A percentile compares a stretch with the other conserved stretches of the same genome.
These are phyloP conservation scores for Whitmania pigra DNA, from an alignment of 1,140 invertebrate genomes.

Conservation along the genomic window DNA sequence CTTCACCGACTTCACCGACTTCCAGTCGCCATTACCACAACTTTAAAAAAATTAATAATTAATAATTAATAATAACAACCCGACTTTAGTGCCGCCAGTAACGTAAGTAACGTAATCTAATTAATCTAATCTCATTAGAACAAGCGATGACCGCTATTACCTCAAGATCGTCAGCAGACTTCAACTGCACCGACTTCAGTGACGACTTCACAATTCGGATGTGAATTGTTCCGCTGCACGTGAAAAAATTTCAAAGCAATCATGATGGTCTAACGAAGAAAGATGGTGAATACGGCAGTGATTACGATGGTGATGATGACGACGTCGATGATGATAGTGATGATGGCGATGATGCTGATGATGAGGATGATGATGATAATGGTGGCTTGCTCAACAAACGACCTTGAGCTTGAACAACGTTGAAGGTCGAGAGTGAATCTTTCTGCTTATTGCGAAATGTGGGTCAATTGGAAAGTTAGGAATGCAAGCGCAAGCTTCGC, in stretches of 20 bases:
- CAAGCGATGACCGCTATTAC: background rate
- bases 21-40: too few relatives aligned
- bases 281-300: background rate
- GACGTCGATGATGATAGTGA: conserved; percentile 9
- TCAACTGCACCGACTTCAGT: background rate
- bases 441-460: too few relatives aligned
- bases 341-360: background rate
- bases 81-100: background rate
- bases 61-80: background rate
- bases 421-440: too few relatives aligned
- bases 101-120: background rate
- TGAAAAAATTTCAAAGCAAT: too few relatives aligned
- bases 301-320: conserved; percentile 12
- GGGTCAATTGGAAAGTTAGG: too few relatives aligned
- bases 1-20: background rate
- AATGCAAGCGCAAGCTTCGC: background rate
- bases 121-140: background rate
- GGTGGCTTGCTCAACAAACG: background rate
- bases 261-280: too few relatives aligned
- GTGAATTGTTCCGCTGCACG: too few relatives aligned
- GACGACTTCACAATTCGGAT: background rate
- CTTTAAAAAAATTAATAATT: too few relatives aligned
- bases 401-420: too few relatives aligned
- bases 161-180: background rate
- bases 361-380: background rate